A percentile compares a stretch with the other conserved stretches of the same genome.
These are phyloP conservation scores for Bombus picipes DNA, from an alignment of 1,140 invertebrate species.

Conservation along the genomic window DNA sequence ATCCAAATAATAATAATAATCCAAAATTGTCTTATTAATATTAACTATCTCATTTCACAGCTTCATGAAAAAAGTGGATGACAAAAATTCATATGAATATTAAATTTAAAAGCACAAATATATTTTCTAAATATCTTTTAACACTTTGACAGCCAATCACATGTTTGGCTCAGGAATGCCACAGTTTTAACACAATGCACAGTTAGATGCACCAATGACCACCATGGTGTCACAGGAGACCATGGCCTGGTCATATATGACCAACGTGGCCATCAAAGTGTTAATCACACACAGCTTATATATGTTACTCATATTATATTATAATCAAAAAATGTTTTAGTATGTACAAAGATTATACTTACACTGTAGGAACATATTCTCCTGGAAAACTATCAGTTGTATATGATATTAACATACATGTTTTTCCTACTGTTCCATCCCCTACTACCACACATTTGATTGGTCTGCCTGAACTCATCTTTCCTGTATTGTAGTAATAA, in stretches of 20 bases:
- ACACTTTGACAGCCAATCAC: too few relatives aligned
- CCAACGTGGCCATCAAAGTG: too few relatives aligned
- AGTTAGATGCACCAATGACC: too few relatives aligned
- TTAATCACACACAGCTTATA: not conserved
- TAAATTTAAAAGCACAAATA: not conserved
- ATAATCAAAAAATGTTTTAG: not conserved
- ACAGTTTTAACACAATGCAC: too few relatives aligned
- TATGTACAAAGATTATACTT: slow-evolving; percentile 81
- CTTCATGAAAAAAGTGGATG: slow-evolving; percentile 51
- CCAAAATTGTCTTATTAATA: slow-evolving; percentile 76
- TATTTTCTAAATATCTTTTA: not conserved
- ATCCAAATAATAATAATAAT: not conserved
- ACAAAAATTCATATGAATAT: slow-evolving; percentile 13
- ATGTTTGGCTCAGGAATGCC: too few relatives aligned
- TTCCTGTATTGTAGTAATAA: slow-evolving; percentile 83
- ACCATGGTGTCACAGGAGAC: too few relatives aligned
- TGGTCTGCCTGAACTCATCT: slow-evolving; percentile 91
- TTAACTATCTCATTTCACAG: slow-evolving; percentile 73
- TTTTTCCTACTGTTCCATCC: slow-evolving; percentile 97
- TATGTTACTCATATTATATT: not conserved
- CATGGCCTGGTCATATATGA: too few relatives aligned
- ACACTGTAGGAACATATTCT: slow-evolving; percentile 98
- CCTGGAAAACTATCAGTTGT: slow-evolving; percentile 99
- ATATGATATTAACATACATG: slow-evolving; percentile 99
- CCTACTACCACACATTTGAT: slow-evolving; percentile 99